Base-by-base conservation (phyloP, 2,113 vertebrate genomes). In the Dryoscopus gambensis region DNA sequence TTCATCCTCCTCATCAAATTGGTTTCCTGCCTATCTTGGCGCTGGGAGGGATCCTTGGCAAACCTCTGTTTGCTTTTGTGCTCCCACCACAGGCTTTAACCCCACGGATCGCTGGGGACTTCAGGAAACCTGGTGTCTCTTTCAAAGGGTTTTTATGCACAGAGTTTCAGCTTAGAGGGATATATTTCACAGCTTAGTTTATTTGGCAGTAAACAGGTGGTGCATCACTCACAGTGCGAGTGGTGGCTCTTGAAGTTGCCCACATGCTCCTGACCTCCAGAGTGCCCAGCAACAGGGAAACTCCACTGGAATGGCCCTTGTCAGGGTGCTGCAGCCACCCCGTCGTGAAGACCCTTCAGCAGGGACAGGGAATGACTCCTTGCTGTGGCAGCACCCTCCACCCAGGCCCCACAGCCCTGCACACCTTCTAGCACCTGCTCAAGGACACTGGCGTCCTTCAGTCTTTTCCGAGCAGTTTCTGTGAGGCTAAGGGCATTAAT, bases 11-110 rank as follows among this genome's bases (percentile, higher is more conserved):
- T 83, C 42, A 1, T 84, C 57, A 47, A 76, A 94, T 96, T 97
- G 93, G 49, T 97, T 97, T 96, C 93, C 84, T 94, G 91, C 95
- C 93, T 94, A 73, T 93, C 78, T 94, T 11, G 0, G 81, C 63
- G 44, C 83, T 57, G 85, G 62, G 84, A 96, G 75, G 40, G 46
- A 68, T 80, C 63, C 30, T 79, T 59, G 85, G 74, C 78, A 87
- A 95, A 85, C 23, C 19, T 2, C 20, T 2, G 0, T 47, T 76
- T 62, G 65, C 30, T 74, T 71, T 68, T 78, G 35, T 74, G 50
- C 68, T 87, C 47, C 31, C 30, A 75, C 46, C 30, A 31, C 50
- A 13, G 35, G n/a, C 40, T 68, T 87, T 86, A 78, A 74, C 30
- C 13, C 35, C 24, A 2, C 35, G 8, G 77, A 39, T 71, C 70